Conservation (phyloP, 1,140 invertebrate species). For the Drosophila eugracilis region DNA sequence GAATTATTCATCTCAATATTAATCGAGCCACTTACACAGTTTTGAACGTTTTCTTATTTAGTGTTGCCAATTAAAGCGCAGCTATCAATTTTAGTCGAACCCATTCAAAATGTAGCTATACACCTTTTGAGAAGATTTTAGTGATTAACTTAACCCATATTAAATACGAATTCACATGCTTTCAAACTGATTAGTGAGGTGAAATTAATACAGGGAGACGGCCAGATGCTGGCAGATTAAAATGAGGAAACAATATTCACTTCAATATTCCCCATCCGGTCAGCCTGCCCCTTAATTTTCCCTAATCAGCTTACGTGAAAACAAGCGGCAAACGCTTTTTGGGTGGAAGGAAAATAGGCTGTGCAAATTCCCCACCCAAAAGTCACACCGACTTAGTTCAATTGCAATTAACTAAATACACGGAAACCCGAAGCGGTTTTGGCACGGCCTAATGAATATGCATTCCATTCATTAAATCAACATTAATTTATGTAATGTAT, state of each 20-base stretch:
- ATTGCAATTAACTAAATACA: conserved; percentile 81
- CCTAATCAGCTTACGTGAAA: conserved; percentile 26
- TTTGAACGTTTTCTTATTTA: too few species aligned
- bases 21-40: too few species aligned
- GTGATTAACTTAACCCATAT: neutral
- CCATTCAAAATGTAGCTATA: neutral
- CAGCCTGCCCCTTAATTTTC: neutral
- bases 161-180: neutral
- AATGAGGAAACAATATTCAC: neutral
- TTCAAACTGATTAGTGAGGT: conserved; percentile 14
- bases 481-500: conserved; percentile 83
- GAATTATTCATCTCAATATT: too few species aligned
- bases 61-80: too few species aligned
- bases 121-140: neutral
- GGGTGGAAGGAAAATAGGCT: conserved; percentile 6
- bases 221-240: conserved; percentile 7
- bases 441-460: conserved; percentile 70
- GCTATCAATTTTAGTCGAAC: too few species aligned
- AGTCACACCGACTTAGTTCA: conserved; percentile 32
- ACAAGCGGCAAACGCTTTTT: conserved; percentile 1
- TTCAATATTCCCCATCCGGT: neutral
- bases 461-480: conserved; percentile 79
- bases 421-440: conserved; percentile 41
- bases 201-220: neutral
- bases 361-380: neutral